These are phyloP conservation scores for Sipha maydis DNA, from an alignment of 2,888 invertebrate species.

Conservation along the genomic window DNA sequence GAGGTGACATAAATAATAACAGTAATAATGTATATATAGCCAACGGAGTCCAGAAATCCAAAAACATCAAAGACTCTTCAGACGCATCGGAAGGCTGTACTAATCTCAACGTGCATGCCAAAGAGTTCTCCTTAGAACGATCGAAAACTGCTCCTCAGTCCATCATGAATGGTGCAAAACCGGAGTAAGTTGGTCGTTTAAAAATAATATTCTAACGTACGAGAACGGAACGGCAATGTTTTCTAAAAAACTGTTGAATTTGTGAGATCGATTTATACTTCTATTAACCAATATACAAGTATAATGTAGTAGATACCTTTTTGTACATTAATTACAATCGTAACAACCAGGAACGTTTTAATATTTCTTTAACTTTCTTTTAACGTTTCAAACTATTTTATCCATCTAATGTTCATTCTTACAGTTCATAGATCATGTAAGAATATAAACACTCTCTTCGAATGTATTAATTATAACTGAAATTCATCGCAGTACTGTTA, in stretches of 20 bases:
- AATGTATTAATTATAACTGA: no score
- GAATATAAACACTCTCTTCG: no score
- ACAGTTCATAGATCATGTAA: no score
- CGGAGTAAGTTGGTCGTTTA: constrained; percentile 31
- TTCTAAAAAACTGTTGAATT: neutral
- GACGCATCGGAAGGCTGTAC: constrained; percentile 66
- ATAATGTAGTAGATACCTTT: no score
- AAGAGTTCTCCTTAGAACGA: constrained; percentile 84
- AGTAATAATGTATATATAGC: constrained; percentile 62
- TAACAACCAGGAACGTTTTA: no score
- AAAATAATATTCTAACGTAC: neutral
- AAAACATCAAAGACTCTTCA: constrained; percentile 8
- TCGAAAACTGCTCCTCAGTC: constrained; percentile 34
- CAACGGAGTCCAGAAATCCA: constrained; percentile 57
- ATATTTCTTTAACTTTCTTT: no score
- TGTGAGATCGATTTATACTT: no score
- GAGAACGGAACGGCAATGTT: neutral
- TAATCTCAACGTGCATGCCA: constrained; percentile 87
- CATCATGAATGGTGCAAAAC: constrained; percentile 14
- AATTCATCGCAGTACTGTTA: no score
- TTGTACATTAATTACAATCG: no score
- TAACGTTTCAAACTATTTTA: no score
- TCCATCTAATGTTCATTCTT: no score
- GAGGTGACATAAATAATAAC: constrained; percentile 61
- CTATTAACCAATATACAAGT: no score